Evolutionary conservation across 2,113 vertebrate species (phyloP), one percentile per base, ranked within the genome.

Genomic region (Aldabrachelys gigantea): DNA sequence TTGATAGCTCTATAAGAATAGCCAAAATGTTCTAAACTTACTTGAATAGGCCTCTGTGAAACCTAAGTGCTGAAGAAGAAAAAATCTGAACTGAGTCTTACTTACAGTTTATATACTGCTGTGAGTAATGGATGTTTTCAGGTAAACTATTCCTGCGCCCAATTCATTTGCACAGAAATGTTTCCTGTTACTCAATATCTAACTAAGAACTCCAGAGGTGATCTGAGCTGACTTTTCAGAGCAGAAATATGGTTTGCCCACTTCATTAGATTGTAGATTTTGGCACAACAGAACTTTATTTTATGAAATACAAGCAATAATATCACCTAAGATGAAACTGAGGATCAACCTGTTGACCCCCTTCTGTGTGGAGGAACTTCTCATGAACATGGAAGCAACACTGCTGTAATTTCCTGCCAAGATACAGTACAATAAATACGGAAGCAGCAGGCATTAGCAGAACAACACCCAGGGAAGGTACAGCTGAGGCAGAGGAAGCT

Each of bases 341-440:
- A 81, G 89, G 93, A 53, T 94, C 90, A 88, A 35, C 88, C 89
- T 94, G 89, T 76, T 95, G 95, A 95, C 89, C 75, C 92, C 78
- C 82, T 69, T 81, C 79, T 92, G 1, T 88, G 50, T 85, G 75
- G 41, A 90, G 84, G 76, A 91, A 88, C 94, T 95, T 91, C 91
- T 96, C 96, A 69, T 89, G 96, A 94, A 85, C 80, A 0, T 79
- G 88, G 93, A 96, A 89, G 65, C 95, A 97, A 95, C 57, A 87
- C 75, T 44, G 69, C 57, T 75, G 75, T 92, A 89, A 81, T 91
- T 96, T 85, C 57, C 89, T 96, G 97, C 89, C 94, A 87, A 87
- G n/a, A 72, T 22, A 72, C 5, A 19, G n/a, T 21, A 72, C 10
- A 10, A 72, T 72, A 72, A 19, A 94, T 22, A 52, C 47, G 8